Conservation (phyloP, 2,113 vertebrate species). For the Ammodytes marinus region DNA sequence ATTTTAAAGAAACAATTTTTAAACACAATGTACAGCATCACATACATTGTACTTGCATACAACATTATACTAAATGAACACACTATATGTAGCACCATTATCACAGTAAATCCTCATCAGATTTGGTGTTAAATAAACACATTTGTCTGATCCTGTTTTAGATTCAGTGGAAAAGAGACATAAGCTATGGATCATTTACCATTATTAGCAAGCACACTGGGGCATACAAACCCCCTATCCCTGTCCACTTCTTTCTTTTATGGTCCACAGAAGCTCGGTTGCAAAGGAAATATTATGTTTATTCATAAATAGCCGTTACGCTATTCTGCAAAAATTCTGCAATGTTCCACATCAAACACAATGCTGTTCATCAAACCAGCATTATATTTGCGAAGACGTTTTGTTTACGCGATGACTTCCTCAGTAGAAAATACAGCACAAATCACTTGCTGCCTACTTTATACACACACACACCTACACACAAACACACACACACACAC, state of each 20-base stretch:
- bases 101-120: background rate
- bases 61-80: background rate
- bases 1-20: background rate
- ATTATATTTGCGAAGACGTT: background rate
- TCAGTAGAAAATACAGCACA: constrained; percentile 39
- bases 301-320: constrained; percentile 64
- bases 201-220: constrained; percentile 23
- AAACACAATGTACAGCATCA: background rate
- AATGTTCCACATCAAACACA: background rate
- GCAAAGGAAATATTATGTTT: constrained; percentile 49
- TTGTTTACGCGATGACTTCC: constrained; percentile 15
- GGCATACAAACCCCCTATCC: constrained; percentile 1
- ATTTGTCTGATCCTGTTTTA: background rate
- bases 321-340: too few species aligned
- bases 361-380: constrained; percentile 12
- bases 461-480: constrained; percentile 31
- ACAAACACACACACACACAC: too few species aligned
- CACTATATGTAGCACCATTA: background rate
- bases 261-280: constrained; percentile 24
- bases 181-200: background rate
- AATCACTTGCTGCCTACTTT: constrained; percentile 50
- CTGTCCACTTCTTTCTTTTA: constrained; percentile 28
- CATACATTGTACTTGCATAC: background rate
- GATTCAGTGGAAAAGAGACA: background rate
- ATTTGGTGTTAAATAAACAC: background rate